These are phyloP conservation scores for Micropterix aruncella DNA, from an alignment of 2,888 invertebrate genomes.

Conservation along the genomic window DNA sequence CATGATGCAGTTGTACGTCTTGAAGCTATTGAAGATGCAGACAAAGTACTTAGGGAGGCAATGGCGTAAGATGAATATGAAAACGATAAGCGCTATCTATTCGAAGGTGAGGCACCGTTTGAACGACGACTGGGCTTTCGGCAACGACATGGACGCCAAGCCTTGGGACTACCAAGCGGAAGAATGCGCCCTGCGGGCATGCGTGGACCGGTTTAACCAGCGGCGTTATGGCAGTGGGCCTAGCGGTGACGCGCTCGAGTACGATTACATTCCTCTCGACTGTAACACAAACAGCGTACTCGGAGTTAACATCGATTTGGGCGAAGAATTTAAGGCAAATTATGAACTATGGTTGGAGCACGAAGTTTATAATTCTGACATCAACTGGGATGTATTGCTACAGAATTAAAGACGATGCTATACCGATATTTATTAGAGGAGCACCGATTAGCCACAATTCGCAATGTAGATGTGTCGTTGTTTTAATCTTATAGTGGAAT, in stretches of 20 bases:
- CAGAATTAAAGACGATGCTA: slow-evolving; percentile 1
- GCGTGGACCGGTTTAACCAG: slow-evolving; percentile 92
- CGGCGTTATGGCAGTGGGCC: slow-evolving; percentile 59
- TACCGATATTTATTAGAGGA: no score
- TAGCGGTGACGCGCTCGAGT: slow-evolving; percentile 30
- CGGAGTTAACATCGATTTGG: slow-evolving; percentile 65
- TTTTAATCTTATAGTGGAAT: no score
- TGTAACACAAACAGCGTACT: slow-evolving; percentile 72
- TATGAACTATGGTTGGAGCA: slow-evolving; percentile 94
- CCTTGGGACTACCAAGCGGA: slow-evolving; percentile 99
- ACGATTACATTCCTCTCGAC: slow-evolving; percentile 54
- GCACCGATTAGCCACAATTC: no score
- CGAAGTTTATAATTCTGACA: slow-evolving; percentile 83
- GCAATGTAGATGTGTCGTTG: no score
- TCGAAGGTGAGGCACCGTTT: slow-evolving; percentile 90
- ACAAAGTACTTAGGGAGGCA: slow-evolving; percentile 97
- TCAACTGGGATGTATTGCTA: slow-evolving; percentile 54
- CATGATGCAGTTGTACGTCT: slow-evolving; percentile 94
- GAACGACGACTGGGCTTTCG: slow-evolving; percentile 99
- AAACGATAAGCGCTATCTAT: slow-evolving; percentile 98
- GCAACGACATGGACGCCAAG: slow-evolving; percentile 93
- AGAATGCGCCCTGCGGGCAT: slow-evolving; percentile 85
- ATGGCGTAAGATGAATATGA: slow-evolving; percentile 99
- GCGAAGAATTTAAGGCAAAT: slow-evolving; percentile 84
- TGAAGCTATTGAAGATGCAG: slow-evolving; percentile 98